A percentile compares a stretch with the other conserved stretches of the same genome.
Evolutionary conservation across 2,797 vertebrate species (phyloP).

Genomic region (Eulemur mongoz): DNA sequence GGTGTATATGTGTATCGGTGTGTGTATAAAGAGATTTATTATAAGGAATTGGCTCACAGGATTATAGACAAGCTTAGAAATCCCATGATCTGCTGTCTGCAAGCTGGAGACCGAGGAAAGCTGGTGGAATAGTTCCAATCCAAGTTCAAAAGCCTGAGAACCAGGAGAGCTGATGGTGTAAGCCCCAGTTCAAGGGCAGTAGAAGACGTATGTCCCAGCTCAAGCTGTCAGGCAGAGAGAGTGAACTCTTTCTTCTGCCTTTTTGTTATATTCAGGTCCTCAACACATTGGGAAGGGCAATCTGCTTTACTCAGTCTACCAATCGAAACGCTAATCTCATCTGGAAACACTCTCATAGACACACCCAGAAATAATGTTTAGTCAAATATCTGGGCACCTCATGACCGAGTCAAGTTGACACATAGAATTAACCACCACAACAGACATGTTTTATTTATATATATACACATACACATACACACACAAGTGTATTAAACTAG

Average conservation of each 20-base stretch:
- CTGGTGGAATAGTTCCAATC: background rate
- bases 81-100: background rate
- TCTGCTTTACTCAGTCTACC: background rate
- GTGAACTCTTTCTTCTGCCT: background rate
- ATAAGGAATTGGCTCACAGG: background rate
- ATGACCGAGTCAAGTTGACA: background rate
- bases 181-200: no score
- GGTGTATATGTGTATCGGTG: background rate
- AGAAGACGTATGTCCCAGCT: background rate
- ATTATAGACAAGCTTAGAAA: background rate
- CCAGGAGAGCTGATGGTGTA: background rate
- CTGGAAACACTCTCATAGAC: background rate
- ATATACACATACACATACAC: background rate
- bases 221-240: background rate
- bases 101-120: background rate
- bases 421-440: background rate
- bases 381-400: background rate
- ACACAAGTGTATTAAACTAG: background rate
- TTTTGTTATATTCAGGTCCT: background rate
- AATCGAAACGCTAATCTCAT: background rate
- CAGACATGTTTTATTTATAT: background rate
- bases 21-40: background rate
- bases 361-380: background rate
- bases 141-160: background rate
- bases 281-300: background rate